Conservation (phyloP, 2,113 vertebrate genomes). For the Oxyruncus cristatus region DNA sequence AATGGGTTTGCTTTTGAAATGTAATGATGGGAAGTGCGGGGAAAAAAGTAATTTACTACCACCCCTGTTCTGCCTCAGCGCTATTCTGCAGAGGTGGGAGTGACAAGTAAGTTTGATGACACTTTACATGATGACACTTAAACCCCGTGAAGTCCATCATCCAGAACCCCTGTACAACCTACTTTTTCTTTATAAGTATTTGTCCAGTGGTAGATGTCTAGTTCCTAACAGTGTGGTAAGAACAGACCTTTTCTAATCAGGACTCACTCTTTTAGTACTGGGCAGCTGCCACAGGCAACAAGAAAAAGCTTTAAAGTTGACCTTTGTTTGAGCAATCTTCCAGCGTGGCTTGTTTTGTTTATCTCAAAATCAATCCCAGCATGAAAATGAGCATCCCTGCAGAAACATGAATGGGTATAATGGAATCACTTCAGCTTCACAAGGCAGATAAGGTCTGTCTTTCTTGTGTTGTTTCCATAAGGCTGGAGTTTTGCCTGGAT, state of each 20-base stretch:
- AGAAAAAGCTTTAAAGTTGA: neutral
- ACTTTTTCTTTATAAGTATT: neutral
- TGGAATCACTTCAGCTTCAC: neutral
- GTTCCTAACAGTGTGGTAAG: neutral
- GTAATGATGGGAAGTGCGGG: accelerated
- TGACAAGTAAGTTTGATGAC: neutral
- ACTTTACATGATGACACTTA: neutral
- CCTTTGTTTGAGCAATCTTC: neutral
- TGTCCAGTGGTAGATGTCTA: neutral
- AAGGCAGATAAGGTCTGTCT: neutral
- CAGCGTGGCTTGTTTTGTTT: neutral
- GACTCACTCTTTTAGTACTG: neutral
- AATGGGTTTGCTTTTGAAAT: neutral
- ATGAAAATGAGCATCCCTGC: neutral
- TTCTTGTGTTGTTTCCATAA: neutral
- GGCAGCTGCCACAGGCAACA: neutral
- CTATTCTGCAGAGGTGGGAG: neutral
- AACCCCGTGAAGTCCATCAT: neutral
- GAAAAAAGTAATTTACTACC: neutral
- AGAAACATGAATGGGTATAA: neutral
- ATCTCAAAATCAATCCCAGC: neutral
- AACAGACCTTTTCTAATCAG: neutral
- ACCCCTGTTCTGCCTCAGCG: neutral
- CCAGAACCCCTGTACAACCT: neutral
- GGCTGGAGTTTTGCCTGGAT: neutral